phyloP scores from a whole-genome alignment of 2,797 vertebrate genomes.

The Nannoperca obscura region DNA sequence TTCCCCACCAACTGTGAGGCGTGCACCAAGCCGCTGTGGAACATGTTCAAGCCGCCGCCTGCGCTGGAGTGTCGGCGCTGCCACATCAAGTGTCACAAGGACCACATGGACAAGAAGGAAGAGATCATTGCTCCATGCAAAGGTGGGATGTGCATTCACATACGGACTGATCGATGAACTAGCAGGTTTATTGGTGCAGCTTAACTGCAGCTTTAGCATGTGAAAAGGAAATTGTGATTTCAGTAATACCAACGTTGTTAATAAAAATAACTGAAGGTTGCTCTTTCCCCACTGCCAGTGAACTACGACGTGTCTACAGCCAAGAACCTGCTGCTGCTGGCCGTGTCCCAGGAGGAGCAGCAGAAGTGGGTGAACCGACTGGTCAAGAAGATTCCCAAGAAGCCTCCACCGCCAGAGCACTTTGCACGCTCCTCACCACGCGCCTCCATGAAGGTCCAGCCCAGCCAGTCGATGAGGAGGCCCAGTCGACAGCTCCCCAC shows the following conservation, averaged over 20 bases:
- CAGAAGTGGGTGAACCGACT: constrained; percentile 98
- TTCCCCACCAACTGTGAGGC: constrained; percentile 98
- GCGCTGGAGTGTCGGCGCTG: constrained; percentile 97
- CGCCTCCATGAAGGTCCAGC: constrained; percentile 94
- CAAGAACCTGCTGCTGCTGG: constrained; percentile 97
- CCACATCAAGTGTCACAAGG: constrained; percentile 98
- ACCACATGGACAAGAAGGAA: constrained; percentile 97
- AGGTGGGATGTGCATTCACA: constrained; percentile 40
- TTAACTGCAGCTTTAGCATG: background rate
- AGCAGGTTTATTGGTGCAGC: background rate
- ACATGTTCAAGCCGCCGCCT: constrained; percentile 97
- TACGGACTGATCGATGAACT: accelerated
- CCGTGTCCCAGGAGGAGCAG: constrained; percentile 95
- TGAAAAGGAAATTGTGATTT: background rate
- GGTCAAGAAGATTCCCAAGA: constrained; percentile 99
- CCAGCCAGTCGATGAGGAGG: constrained; percentile 95
- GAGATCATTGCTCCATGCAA: constrained; percentile 95
- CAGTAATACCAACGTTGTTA: background rate
- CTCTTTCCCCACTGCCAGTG: constrained; percentile 79
- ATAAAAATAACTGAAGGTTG: background rate
- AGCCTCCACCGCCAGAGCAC: constrained; percentile 92
- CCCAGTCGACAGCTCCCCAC: constrained; percentile 95
- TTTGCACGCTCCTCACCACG: constrained; percentile 96
- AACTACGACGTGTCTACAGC: constrained; percentile 98
- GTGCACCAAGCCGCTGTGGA: constrained; percentile 95